Base-by-base conservation (phyloP, 2,888 invertebrate species). In the Drosophila anomalipes region DNA sequence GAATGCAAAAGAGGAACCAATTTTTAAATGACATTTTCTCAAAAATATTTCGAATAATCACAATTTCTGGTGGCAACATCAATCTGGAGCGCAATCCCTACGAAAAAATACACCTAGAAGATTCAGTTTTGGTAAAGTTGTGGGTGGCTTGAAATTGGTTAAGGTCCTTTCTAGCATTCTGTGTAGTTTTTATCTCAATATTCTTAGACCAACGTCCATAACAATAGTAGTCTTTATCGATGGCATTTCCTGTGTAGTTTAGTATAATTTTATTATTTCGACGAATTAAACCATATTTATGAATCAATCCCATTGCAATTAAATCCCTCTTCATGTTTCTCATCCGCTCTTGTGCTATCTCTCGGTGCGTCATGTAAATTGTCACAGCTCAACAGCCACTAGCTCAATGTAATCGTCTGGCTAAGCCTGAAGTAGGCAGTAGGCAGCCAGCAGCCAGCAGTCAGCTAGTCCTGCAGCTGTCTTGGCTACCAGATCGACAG, bases 341-440 rank as follows among this genome's bases (percentile, higher is more conserved):
- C 67, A 51, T 22, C 57, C 53, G 53, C n/a, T 37, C 62, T 35
- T 58, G 33, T 51, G 51, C 19, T 84, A 84, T 82, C 86, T 52
- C 41, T 30, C 19, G 28, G 52, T 56, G 83, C 58, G 56, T 67
- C 87, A 54, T 87, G 84, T 85, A 70, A 71, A 76, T 84, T 85
- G 79, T 87, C 85, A 76, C 60, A 59, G 74, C 53, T 54, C 74
- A 72, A 77, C 86, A 89, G 77, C 57, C 89, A 77, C 81, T 74
- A 77, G 81, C 81, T 89, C 77, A 83, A 63, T 52, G 74, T 77
- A 83, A 89, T 86, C 80, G 49, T 63, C 58, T 47, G 70, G 65
- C 70, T 59, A 49, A 74, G 79, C 37, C 51, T 2, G 33, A 14
- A 35, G 33, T 14, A 33, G 44, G 44, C 59, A 14, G n/a, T 44